Base-by-base conservation (phyloP, 2,888 invertebrate species). In the Dicranocentrus wangi region DNA sequence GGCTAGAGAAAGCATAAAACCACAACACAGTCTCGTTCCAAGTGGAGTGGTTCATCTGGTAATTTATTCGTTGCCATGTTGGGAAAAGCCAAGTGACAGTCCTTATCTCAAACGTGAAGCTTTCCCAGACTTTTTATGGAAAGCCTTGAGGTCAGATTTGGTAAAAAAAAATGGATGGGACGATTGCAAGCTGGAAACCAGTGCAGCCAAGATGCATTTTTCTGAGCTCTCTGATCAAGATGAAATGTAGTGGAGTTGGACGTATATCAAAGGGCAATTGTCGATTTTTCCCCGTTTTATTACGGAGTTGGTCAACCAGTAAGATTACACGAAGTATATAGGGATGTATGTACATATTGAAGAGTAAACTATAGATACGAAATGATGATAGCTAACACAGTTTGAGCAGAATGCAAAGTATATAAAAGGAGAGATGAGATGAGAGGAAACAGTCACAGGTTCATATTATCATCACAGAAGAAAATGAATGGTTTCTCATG, bases 41-140 rank as follows among this genome's bases (percentile, higher is more conserved):
- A 47, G 47, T 47, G 32, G 32, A 10, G 47, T 47, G 23, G 25
- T 42, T 43, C 25, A 32, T 72, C 75, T 69, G 53, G 84, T 83
- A 85, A 85, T 85, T 85, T 85, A 84, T 85, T 85, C 83, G 61
- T 81, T 60, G 77, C 81, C 76, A 69, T 81, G 60, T 77, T 79
- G 75, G 79, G 60, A 79, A 83, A 83, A 82, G 78, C 68, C 63
- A 81, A 78, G 73, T 82, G 82, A 85, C 82, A 82, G 39, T 39
- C 39, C 85, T 85, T 85, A 85, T 85, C 84, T 75, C 17, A 19
- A 10, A 47, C 27, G 76, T 76, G 77, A 76, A 77, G 77, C 10
- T 65, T n/a, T 47, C 47, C 61, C 65, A 65, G 68, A 39, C 51
- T 19, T 66, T 63, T 75, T 32, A 65, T 19, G 43, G 42, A 75